Conservation (phyloP, 2,888 invertebrate species). For the Buathra laborator region DNA sequence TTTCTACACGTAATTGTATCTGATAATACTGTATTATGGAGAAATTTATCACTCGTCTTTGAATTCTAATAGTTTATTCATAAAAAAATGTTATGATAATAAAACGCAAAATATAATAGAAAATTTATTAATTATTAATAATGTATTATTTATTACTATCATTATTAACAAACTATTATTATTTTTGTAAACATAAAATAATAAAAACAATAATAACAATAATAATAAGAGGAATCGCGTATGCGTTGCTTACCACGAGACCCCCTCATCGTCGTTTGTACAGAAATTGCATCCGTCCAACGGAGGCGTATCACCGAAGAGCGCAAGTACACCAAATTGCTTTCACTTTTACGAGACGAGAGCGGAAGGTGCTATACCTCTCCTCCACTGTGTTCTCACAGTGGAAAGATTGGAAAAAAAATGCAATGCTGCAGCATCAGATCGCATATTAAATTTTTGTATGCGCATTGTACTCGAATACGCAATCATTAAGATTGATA, state of each 20-base stretch:
- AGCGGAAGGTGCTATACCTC: slow-evolving; percentile 54
- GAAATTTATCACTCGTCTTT: no score
- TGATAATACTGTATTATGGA: no score
- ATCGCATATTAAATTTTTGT: background rate
- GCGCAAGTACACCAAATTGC: slow-evolving; percentile 76
- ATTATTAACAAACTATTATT: no score
- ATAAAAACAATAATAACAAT: no score
- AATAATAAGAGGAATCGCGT: background rate
- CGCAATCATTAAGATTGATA: background rate
- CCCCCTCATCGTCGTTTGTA: background rate
- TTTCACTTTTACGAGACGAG: slow-evolving; percentile 81
- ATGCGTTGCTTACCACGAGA: background rate
- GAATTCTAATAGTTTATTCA: no score
- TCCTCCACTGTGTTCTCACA: slow-evolving; percentile 39
- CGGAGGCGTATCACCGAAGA: background rate
- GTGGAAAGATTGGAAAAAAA: slow-evolving; percentile 10
- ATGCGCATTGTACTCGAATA: background rate
- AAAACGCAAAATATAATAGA: no score
- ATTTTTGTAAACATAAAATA: no score
- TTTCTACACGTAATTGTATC: no score
- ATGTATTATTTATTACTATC: no score
- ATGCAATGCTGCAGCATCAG: background rate
- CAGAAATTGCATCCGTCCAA: background rate
- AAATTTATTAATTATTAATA: no score
- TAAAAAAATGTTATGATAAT: no score